Percentiles rank a stretch among this genome's conserved stretches.
These are phyloP conservation scores for Epinephelus moara DNA, from an alignment of 2,113 vertebrate genomes.

Conservation along the genomic window DNA sequence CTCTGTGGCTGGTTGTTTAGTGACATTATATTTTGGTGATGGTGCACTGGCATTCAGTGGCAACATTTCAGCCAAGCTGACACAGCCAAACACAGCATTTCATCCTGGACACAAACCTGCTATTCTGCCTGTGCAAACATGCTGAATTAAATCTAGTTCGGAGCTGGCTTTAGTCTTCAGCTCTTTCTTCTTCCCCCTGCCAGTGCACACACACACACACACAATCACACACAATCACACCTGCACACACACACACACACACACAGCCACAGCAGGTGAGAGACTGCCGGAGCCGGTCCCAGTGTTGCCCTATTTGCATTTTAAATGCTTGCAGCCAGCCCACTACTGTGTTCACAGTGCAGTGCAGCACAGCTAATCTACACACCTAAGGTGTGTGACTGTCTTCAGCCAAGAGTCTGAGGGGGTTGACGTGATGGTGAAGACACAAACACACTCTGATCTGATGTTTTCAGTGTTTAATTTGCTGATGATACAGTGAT, in stretches of 20 bases:
- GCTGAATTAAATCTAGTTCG: constrained; percentile 9
- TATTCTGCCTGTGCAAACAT: constrained; percentile 1
- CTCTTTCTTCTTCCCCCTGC: constrained; percentile 10
- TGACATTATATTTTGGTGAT: neutral
- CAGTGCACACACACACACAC: constrained; percentile 50
- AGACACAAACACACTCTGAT: constrained; percentile 23
- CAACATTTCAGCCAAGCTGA: neutral
- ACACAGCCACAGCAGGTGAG: constrained; percentile 82
- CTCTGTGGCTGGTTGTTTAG: neutral
- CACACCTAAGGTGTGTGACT: constrained; percentile 82
- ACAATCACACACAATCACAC: constrained; percentile 57
- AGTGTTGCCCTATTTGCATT: constrained; percentile 88
- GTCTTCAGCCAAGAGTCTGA: constrained; percentile 56
- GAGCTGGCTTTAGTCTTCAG: constrained; percentile 28
- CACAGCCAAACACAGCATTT: neutral
- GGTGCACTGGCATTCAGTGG: neutral
- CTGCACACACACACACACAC: constrained; percentile 31
- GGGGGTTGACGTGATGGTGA: constrained; percentile 54
- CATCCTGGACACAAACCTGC: neutral
- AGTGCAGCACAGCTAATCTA: constrained; percentile 81
- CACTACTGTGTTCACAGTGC: constrained; percentile 79
- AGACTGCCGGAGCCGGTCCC: constrained; percentile 88
- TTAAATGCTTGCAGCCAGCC: constrained; percentile 80
- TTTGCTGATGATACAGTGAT: too few relatives aligned
- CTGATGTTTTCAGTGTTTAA: neutral